Percentiles rank a stretch among this genome's conserved stretches.
Evolutionary conservation across 2,888 invertebrate genomes (phyloP).

Genomic region (Tenthredo distinguenda): DNA sequence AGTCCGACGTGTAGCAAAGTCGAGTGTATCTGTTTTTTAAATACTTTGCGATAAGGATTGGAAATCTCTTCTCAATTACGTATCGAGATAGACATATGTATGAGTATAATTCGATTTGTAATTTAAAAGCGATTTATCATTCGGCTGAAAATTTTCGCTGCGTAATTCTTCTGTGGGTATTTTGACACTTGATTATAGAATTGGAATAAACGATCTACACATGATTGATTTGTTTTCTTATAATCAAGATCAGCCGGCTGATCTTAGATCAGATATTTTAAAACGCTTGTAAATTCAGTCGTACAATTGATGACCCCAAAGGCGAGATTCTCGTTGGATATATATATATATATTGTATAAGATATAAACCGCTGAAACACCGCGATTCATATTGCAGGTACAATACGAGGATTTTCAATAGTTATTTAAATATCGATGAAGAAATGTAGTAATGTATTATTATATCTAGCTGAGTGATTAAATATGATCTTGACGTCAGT

Average conservation of each 20-base stretch:
- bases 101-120: neutral
- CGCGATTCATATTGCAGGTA: neutral
- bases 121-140: neutral
- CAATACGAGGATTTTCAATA: neutral
- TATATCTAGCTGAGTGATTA: neutral
- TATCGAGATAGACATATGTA: neutral
- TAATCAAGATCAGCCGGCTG: neutral
- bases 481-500: neutral
- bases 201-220: neutral
- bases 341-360: neutral
- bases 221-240: neutral
- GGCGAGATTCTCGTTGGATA: neutral
- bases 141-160: neutral
- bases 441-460: neutral
- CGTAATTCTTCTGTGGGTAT: neutral
- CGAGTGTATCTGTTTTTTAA: neutral
- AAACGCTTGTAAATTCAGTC: neutral
- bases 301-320: slow-evolving; percentile 8
- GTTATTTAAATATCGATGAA: neutral
- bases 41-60: neutral
- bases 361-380: neutral
- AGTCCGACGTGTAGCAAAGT: neutral
- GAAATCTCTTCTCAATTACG: neutral
- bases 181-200: neutral
- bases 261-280: slow-evolving; percentile 11